Evolutionary conservation across 2,113 vertebrate species (phyloP), one percentile per base, ranked within the genome.

Genomic region (Calidris pygmaea): DNA sequence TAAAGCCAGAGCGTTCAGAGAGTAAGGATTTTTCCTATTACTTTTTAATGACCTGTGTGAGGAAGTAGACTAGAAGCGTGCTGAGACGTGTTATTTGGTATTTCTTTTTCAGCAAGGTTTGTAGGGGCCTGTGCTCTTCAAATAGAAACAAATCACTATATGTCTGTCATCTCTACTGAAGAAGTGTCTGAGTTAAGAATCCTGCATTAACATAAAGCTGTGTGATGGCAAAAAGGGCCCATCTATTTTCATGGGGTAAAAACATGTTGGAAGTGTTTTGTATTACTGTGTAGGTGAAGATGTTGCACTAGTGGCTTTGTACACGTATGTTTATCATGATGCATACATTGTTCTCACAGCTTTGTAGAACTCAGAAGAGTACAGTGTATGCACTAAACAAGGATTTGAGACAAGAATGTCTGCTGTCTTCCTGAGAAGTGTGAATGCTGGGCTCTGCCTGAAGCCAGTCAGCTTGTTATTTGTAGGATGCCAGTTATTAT

Each of bases 211-310:
- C 60, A 65, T 88, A 79, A 71, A 39, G 89, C 89, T 96, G 90
- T 96, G 91, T 95, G 48, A 96, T 97, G 81, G 93, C 91, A 97
- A 97, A 95, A 92, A 92, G 71, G 14, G 47, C 37, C 74, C 74
- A 43, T 55, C 50, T 58, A 53, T 95, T 91, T 89, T 89, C 79
- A 59, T 29, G 60, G 39, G 60, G 32, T 85, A 47, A 90, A 92
- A 93, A 50, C 47, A 83, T 23, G 29, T 85, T 94, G 92, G 59
- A 94, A 78, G 68, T 93, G 85, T 95, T 96, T 70, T 78, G 34
- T 81, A 85, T 85, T 84, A 37, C 73, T 92, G 87, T 95, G 82
- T 68, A 91, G 84, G 85, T 71, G 81, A 78, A 83, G 85, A 35
- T 90, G 75, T 70, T 91, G 81, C 48, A 29, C 76, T 97, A 97